Percentiles rank a stretch among this genome's conserved stretches.
Conservation (phyloP, 2,113 vertebrate genomes). For the Puffinus mauretanicus region DNA sequence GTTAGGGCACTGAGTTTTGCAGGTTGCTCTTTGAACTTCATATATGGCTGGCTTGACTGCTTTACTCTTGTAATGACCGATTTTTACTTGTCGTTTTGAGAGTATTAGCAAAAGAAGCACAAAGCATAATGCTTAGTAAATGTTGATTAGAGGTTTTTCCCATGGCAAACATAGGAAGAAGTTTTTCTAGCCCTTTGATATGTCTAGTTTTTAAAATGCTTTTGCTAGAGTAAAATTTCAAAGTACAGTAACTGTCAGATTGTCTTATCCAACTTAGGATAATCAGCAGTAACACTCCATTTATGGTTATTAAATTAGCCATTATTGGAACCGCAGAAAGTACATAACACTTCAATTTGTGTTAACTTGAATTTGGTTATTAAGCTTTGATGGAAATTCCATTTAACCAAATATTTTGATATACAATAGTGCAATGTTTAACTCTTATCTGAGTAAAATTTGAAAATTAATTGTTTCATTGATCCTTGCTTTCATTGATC, state of each 20-base stretch:
- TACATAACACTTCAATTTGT: conserved; percentile 59
- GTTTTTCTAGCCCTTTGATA: conserved; percentile 43
- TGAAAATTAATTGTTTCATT: conserved; percentile 19
- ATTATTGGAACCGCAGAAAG: conserved; percentile 63
- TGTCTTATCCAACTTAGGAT: conserved; percentile 70
- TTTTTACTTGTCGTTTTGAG: not conserved
- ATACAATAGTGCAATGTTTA: conserved; percentile 37
- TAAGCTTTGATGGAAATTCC: conserved; percentile 62
- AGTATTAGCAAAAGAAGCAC: not conserved
- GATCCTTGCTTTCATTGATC: not conserved
- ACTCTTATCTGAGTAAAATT: conserved; percentile 44
- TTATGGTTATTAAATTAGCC: conserved; percentile 69
- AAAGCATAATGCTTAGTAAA: not conserved
- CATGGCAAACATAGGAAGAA: not conserved
- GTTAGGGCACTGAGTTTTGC: not conserved
- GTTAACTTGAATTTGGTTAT: conserved; percentile 68
- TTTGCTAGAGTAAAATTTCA: conserved; percentile 58
- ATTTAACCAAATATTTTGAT: conserved; percentile 62
- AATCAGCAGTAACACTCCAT: conserved; percentile 68
- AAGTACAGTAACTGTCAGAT: conserved; percentile 63
- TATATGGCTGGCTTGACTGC: not conserved
- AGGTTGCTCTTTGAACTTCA: not conserved
- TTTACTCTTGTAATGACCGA: not conserved
- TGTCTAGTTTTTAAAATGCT: conserved; percentile 60
- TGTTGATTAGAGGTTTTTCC: not conserved